phyloP scores from a whole-genome alignment of 2,797 vertebrate species.

The Pangasius mekongensis region DNA sequence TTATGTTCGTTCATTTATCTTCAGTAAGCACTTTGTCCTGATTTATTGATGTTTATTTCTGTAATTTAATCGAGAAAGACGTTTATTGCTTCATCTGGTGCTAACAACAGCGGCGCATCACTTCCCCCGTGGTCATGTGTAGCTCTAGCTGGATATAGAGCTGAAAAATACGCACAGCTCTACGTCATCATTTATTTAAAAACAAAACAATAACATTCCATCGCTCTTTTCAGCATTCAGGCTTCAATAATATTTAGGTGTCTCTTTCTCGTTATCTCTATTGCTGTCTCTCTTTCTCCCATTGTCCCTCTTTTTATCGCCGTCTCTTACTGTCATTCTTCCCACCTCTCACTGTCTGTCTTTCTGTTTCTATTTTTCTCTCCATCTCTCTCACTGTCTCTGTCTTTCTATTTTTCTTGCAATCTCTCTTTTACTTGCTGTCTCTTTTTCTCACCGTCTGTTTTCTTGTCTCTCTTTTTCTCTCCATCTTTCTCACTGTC shows the following conservation, averaged over 20 bases:
- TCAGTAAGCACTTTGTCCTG: background rate
- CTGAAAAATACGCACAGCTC: background rate
- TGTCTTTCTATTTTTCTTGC: background rate
- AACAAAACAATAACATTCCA: background rate
- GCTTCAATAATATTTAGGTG: background rate
- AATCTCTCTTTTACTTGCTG: too few relatives aligned
- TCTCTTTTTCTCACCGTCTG: background rate
- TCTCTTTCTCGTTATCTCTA: background rate
- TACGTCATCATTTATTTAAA: background rate
- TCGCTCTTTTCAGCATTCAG: background rate
- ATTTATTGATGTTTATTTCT: background rate
- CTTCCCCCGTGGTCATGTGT: background rate
- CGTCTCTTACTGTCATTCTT: background rate
- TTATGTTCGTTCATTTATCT: background rate
- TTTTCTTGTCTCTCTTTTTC: background rate
- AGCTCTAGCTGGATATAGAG: background rate
- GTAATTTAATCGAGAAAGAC: background rate
- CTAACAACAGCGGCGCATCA: background rate
- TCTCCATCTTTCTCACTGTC: background rate
- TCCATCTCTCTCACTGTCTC: background rate
- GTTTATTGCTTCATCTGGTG: background rate
- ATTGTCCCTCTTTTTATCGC: background rate
- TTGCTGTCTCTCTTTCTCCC: background rate
- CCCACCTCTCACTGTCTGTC: background rate
- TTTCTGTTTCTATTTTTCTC: background rate